Evolutionary conservation across 1,140 invertebrate species (phyloP), one percentile per base, ranked within the genome.

Genomic region (Araneus ventricosus): DNA sequence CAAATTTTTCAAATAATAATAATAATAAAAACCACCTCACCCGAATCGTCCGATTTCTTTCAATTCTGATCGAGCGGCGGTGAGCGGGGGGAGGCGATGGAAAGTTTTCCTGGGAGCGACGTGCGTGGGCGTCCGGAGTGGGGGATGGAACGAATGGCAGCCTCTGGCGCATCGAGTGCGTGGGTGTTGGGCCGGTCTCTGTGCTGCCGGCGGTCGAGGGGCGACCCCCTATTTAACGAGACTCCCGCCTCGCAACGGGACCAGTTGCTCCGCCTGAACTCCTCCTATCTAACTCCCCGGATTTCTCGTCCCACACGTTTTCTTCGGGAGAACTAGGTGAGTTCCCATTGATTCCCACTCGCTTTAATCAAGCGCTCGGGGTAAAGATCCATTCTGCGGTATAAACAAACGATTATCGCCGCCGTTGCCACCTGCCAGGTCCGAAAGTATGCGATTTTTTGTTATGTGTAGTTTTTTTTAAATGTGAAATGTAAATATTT

Each of bases 171-270:
- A 75, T 39, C 45, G 22, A 52, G 34, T 92, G 90, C 91, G 91
- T 87, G 91, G 91, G 90, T 86, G 90, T 92, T 92, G 90, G 90
- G 90, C 90, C 34, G 90, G 90, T 67, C 90, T 92, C 30, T 86
- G 24, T 61, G 10, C 10, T 52, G 45, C 39, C 61, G 61, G 90
- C 37, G 52, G 45, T 37, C 39, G 27, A 39, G 59, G 34, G 59
- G 30, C 37, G 27, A 7, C 67, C 91, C 91, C 91, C 63, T 93
- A 93, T 93, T 93, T 93, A 93, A 93, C 91, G 30, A 63, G 63
- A 88, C 91, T 88, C 63, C 63, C 91, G 85, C 85, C 67, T 87
- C 22, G 52, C 63, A 37, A 45, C 91, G 41, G 63, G 84, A 93
- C 91, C 91, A 93, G 91, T 93, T 93, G 91, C 91, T 93, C 91